Evolutionary conservation across 2,888 invertebrate genomes (phyloP).

Genomic region (Orchestes rusci): DNA sequence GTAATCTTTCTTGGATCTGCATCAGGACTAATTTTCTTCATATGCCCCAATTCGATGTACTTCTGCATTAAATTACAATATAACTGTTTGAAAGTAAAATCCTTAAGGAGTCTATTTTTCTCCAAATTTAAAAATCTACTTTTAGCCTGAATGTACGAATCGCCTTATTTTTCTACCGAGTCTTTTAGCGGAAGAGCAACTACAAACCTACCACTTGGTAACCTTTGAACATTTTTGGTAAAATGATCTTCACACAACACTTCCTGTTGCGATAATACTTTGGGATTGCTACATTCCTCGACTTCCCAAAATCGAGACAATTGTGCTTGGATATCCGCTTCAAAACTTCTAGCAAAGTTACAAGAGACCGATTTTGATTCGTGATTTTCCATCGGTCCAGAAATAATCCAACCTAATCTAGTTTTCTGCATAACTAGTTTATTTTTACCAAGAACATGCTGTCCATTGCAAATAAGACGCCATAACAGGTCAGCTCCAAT

Average conservation of each 20-base stretch:
- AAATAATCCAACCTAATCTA: no score
- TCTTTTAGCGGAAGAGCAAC: constrained; percentile 15
- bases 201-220: constrained; percentile 17
- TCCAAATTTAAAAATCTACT: constrained; percentile 21
- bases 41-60: no score
- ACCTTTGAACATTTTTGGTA: no score
- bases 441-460: constrained; percentile 3
- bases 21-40: no score
- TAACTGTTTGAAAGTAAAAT: no score
- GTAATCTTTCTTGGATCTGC: not conserved
- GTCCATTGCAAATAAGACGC: no score
- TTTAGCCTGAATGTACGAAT: constrained; percentile 16
- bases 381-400: constrained; percentile 3
- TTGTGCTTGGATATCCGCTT: not conserved
- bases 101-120: no score
- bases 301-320: constrained; percentile 20
- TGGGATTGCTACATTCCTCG: no score
- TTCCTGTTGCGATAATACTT: no score
- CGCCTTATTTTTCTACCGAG: constrained; percentile 10
- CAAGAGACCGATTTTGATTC: not conserved
- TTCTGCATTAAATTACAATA: constrained; percentile 23
- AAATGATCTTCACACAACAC: constrained; percentile 17
- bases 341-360: no score
- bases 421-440: no score
- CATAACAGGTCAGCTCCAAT: constrained; percentile 14